Evolutionary conservation across 2,888 invertebrate species (phyloP), one percentile per base, ranked within the genome.

Genomic region (Apodemia mormo): DNA sequence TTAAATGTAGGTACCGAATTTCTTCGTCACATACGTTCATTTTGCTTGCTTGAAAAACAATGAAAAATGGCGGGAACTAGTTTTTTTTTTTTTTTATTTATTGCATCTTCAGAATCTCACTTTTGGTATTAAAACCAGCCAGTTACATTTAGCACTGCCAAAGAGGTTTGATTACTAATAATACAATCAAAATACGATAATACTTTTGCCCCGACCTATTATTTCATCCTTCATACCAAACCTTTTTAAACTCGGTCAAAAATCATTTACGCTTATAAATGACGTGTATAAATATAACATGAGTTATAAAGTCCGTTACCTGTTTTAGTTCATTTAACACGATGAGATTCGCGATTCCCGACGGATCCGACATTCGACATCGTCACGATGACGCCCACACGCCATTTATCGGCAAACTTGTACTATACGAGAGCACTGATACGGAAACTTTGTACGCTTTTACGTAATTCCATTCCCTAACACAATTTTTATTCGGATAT

Each of bases 341-440:
- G 75, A 75, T 76, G 77, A 76, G 75, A 75, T 73, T 80, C 77
- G 74, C 74, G 76, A 77, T 80, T 78, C 76, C 70, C 78, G 74
- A 73, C 72, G 72, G 74, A 80, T 77, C 78, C 76, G 77, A 81
- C 81, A 79, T 78, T 78, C 74, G 77, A 76, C 80, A 79, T 71
- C 81, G 85, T 84, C 87, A 84, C 80, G 74, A 76, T 81, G 88
- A 84, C 90, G 88, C 85, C 86, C 79, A 70, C 73, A 76, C 78
- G 80, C 76, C 81, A 81, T 84, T 87, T 84, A 86, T 85, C 83
- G 85, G 74, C 81, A 79, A 89, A 90, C 79, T 90, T 90, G 78
- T 77, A 80, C 85, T 86, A 87, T 88, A 87, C 84, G 84, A 80
- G 84, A 86, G 89, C 88, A 88, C 76, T 85, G 86, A 83, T 77